phyloP scores from a whole-genome alignment of 2,888 invertebrate genomes.

The Stenotaenia linearis region DNA sequence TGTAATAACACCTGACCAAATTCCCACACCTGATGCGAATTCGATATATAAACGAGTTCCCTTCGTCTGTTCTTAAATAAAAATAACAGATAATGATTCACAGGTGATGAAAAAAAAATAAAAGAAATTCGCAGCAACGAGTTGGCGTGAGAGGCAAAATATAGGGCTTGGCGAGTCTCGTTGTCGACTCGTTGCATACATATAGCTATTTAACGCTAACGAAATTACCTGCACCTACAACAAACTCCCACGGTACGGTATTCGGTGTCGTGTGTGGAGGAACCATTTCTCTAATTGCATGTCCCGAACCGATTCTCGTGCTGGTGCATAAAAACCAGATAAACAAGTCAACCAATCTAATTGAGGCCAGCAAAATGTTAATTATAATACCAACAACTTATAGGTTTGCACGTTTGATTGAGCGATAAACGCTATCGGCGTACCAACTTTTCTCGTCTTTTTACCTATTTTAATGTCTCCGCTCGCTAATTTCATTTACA shows the following conservation, averaged over 20 bases:
- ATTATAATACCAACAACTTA: conserved; percentile 5
- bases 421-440: conserved; percentile 19
- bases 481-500: conserved; percentile 14
- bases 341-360: conserved; percentile 16
- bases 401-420: conserved; percentile 4
- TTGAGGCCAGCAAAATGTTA: conserved; percentile 12
- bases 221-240: conserved; percentile 7
- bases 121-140: neutral
- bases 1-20: neutral
- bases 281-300: conserved; percentile 21
- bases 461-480: neutral
- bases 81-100: neutral
- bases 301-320: conserved; percentile 16
- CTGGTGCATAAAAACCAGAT: conserved; percentile 7
- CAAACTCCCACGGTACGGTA: neutral
- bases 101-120: neutral
- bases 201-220: conserved; percentile 3
- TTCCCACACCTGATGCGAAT: neutral
- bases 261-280: neutral
- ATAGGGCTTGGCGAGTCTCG: neutral
- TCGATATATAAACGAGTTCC: neutral
- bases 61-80: neutral
- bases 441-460: neutral
- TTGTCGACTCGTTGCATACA: conserved; percentile 10
- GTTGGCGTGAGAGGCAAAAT: conserved; percentile 3